These are phyloP conservation scores for Stomatorhinus walkeri DNA, from an alignment of 2,797 vertebrate species.

Conservation along the genomic window DNA sequence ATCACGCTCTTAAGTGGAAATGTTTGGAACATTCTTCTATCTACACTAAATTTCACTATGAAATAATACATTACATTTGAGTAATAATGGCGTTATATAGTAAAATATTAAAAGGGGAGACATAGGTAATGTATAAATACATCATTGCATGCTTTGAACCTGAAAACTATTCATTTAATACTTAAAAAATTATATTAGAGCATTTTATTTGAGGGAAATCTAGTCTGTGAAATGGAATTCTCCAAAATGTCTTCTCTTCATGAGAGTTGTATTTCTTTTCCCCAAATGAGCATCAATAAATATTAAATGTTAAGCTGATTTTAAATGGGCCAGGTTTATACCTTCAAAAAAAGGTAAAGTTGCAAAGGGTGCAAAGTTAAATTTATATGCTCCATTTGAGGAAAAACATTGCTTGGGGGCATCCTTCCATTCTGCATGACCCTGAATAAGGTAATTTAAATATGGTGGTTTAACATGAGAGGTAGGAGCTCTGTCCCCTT, in stretches of 20 bases:
- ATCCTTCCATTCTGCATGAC: not conserved
- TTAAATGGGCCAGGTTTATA: not conserved
- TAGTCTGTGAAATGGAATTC: not conserved
- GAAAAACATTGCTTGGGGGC: not conserved
- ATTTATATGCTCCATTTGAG: slow-evolving; percentile 3
- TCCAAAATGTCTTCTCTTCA: not conserved
- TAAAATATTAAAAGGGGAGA: not conserved
- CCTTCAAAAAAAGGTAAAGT: not conserved
- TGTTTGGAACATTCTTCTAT: not conserved
- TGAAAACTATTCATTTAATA: not conserved
- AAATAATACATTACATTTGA: not conserved
- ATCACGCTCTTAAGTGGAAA: not conserved
- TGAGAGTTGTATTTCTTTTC: not conserved
- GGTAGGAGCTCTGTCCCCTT: not conserved
- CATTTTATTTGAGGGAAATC: not conserved
- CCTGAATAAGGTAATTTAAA: slow-evolving; percentile 4
- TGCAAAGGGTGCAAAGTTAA: slow-evolving; percentile 2
- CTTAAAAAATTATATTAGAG: not conserved
- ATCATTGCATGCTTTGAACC: not conserved
- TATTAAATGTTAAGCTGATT: not conserved
- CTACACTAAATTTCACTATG: not conserved
- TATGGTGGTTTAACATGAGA: not conserved
- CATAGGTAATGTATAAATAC: not conserved
- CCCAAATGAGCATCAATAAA: not conserved
- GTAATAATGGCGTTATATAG: not conserved